These are phyloP conservation scores for Chamaea fasciata DNA, from an alignment of 2,113 vertebrate species.

Conservation along the genomic window DNA sequence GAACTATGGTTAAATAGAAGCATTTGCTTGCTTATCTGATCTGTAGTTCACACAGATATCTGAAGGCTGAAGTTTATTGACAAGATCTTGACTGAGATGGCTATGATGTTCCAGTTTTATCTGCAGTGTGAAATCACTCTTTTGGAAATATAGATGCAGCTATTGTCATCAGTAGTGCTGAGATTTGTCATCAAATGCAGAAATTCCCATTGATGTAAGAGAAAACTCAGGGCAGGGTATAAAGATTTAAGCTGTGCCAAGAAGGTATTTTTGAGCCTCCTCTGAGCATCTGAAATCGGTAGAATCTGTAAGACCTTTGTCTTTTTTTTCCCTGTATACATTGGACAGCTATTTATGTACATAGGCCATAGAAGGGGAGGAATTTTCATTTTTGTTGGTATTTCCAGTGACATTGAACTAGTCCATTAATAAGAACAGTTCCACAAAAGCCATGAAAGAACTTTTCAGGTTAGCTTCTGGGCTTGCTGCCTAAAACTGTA, in stretches of 20 bases:
- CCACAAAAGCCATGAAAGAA: neutral
- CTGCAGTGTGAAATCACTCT: neutral
- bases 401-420: slow-evolving; percentile 26
- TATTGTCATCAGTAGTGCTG: neutral
- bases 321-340: slow-evolving; percentile 27
- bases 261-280: neutral
- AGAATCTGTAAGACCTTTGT: neutral
- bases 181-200: neutral
- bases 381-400: slow-evolving; percentile 20
- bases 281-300: neutral
- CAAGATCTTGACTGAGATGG: neutral
- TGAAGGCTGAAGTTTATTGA: neutral
- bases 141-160: neutral
- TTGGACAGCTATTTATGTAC: slow-evolving; percentile 52
- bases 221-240: neutral
- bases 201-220: neutral
- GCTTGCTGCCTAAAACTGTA: neutral
- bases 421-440: slow-evolving; percentile 31
- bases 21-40: neutral
- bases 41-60: neutral
- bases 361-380: slow-evolving; percentile 46
- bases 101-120: neutral
- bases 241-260: neutral
- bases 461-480: neutral
- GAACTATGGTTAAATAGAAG: neutral